Evolutionary conservation across 92 coral and sea anemone species (phyloP).

Genomic region (Hydrozoanthus gracilis): DNA sequence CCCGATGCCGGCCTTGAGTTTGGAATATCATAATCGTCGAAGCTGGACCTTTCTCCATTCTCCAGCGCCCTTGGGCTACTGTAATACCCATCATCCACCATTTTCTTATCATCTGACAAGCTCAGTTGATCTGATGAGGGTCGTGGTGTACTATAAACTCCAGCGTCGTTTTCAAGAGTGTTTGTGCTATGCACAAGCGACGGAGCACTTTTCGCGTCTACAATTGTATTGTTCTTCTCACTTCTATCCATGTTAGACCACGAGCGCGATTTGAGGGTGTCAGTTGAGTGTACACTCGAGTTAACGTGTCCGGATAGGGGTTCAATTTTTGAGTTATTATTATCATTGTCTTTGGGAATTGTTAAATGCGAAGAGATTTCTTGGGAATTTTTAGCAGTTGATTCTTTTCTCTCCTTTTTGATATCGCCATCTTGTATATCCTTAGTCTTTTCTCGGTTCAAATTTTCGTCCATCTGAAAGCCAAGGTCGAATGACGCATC

Average conservation of each 20-base stretch:
- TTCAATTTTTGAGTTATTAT: constrained; percentile 30
- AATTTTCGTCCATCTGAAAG: background rate
- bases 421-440: background rate
- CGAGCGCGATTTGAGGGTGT: constrained; percentile 28
- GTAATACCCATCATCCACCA: constrained; percentile 24
- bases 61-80: constrained; percentile 39
- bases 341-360: background rate
- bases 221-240: background rate
- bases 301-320: constrained; percentile 38
- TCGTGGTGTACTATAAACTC: constrained; percentile 36
- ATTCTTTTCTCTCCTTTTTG: background rate
- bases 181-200: constrained; percentile 6
- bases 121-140: constrained; percentile 15
- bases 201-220: constrained; percentile 39
- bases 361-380: background rate
- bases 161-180: constrained; percentile 12
- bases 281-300: constrained; percentile 52
- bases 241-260: constrained; percentile 44
- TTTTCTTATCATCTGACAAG: background rate
- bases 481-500: constrained; percentile 24
- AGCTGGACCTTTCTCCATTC: constrained; percentile 29
- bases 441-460: background rate
- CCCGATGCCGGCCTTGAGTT: constrained; percentile 42
- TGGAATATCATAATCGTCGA: constrained; percentile 32
- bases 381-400: background rate